Evolutionary conservation across 2,113 vertebrate species (phyloP), one percentile per base, ranked within the genome.

Genomic region (Oreocharis arfaki): DNA sequence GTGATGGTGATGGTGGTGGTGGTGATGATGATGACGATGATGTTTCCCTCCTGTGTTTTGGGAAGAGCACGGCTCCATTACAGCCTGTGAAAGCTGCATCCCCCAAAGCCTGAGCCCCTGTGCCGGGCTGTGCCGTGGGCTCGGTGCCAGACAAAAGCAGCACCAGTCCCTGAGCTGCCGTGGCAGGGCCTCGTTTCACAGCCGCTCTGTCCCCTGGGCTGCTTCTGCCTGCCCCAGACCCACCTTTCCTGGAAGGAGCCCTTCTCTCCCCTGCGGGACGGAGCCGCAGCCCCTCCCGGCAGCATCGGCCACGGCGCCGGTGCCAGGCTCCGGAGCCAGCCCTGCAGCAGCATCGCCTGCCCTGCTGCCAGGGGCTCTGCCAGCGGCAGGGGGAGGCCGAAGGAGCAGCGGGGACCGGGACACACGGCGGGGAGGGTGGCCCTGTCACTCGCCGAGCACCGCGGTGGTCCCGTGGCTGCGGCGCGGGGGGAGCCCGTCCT

Each of bases 81-180:
- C 2, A 2, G 0, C 20, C 5, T 0, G 6, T 12, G 56, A 3
- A 35, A 30, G n/a, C 22, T 53, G 28, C 52, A 11, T 20, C 39
- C 56, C 46, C 30, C 50, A 8, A 5, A 35, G 26, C 12, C 47
- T 4, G 21, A 57, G 53, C 42, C 53, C 23, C 5, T 4, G 4
- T 13, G 53, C 37, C 27, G 27, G 69, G 50, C 6, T 21, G 39
- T 35, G 35, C n/a, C 5, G 5, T 7, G 44, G 37, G 7, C 7
- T 55, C 22, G 27, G 68, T 67, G 80, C 8, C 76, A 56, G 57
- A 8, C 23, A 24, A 13, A 27, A 44, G 86, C 82, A 76, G 61
- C 32, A 1, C 4, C n/a, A 3, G 50, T 4, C 64, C 73, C 65
- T 22, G 20, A 35, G 46, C 59, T 52, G 0, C 35, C 14, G n/a